phyloP scores from a whole-genome alignment of 2,797 vertebrate genomes.

The Pseudochromis fuscus region DNA sequence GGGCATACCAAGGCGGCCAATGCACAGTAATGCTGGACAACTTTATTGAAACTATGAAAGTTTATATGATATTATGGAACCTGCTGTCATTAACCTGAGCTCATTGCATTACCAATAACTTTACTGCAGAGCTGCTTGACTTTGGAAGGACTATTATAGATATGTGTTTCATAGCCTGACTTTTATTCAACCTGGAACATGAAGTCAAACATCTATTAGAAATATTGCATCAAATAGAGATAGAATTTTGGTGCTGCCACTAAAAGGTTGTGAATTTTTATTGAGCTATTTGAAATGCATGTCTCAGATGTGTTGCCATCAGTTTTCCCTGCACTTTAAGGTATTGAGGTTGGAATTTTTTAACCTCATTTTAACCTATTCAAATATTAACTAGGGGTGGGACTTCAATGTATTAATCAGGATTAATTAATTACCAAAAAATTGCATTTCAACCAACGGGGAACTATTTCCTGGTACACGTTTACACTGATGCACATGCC shows the following conservation, averaged over 20 bases:
- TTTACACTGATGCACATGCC: too few relatives aligned
- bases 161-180: slow-evolving; percentile 57
- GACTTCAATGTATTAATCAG: too few relatives aligned
- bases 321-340: too few relatives aligned
- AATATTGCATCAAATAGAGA: slow-evolving; percentile 40
- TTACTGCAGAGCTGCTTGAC: slow-evolving; percentile 68
- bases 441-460: too few relatives aligned
- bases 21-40: slow-evolving; percentile 60
- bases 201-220: slow-evolving; percentile 59
- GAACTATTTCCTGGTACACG: too few relatives aligned
- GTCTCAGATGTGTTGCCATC: slow-evolving; percentile 10
- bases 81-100: slow-evolving; percentile 74
- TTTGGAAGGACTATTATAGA: slow-evolving; percentile 65
- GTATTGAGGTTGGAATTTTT: too few relatives aligned
- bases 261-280: slow-evolving; percentile 52
- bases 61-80: slow-evolving; percentile 69
- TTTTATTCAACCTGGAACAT: slow-evolving; percentile 72
- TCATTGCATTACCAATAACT: slow-evolving; percentile 71
- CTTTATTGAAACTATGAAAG: slow-evolving; percentile 79
- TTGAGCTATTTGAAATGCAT: slow-evolving; percentile 10
- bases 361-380: neutral
- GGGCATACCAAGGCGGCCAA: slow-evolving; percentile 60
- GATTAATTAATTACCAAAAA: too few relatives aligned
- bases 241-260: slow-evolving; percentile 25
- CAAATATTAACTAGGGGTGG: too few relatives aligned